Evolutionary conservation across 2,888 invertebrate genomes (phyloP).

Genomic region (Cephus nigrinus): DNA sequence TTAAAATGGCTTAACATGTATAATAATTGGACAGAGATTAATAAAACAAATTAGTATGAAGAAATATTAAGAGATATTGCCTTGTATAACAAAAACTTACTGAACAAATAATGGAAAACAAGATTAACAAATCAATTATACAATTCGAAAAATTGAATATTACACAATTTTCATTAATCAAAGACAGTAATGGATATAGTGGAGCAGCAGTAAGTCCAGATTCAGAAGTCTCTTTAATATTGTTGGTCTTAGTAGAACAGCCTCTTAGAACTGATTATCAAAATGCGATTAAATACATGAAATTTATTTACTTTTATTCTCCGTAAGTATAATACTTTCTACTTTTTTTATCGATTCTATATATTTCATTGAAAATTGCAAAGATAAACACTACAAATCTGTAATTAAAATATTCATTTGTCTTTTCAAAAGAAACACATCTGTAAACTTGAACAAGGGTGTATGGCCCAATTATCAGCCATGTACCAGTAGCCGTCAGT

Average conservation of each 20-base stretch:
- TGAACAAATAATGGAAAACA: not conserved
- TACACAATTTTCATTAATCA: not conserved
- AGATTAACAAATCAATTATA: not conserved
- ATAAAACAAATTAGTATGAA: not conserved
- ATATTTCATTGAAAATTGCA: not conserved
- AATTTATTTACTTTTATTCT: not conserved
- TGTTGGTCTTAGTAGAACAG: too few relatives aligned
- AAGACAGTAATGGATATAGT: not conserved
- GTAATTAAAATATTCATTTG: not conserved
- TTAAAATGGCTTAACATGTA: too few relatives aligned
- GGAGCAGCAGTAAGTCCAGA: not conserved
- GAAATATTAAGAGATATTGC: not conserved
- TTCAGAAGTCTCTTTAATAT: not conserved
- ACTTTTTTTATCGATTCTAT: not conserved
- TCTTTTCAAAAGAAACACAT: not conserved
- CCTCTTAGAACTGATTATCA: not conserved
- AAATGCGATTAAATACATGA: not conserved
- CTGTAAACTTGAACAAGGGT: too few relatives aligned
- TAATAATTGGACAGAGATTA: too few relatives aligned
- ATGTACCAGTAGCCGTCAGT: too few relatives aligned
- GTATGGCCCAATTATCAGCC: too few relatives aligned
- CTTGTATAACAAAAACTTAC: too few relatives aligned
- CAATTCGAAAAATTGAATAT: not conserved
- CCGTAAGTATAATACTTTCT: not conserved
- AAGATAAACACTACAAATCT: not conserved